These are phyloP conservation scores for Orchesella cincta DNA, from an alignment of 1,140 invertebrate species.

Conservation along the genomic window DNA sequence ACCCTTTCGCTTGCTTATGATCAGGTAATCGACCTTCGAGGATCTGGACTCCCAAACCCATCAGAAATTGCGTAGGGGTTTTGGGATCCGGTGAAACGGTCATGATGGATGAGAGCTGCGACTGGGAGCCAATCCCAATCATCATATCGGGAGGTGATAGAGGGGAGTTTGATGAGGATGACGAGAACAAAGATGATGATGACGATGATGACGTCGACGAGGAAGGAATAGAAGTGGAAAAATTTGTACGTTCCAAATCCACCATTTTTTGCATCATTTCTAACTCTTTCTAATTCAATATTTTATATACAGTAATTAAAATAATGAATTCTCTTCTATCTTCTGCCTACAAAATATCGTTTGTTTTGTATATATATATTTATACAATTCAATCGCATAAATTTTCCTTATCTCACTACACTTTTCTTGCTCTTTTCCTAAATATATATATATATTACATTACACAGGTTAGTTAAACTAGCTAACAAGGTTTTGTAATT, in stretches of 20 bases:
- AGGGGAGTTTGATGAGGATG: background rate
- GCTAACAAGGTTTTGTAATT: no score
- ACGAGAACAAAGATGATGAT: background rate
- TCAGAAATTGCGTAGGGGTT: background rate
- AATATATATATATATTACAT: no score
- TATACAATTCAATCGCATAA: no score
- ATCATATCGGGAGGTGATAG: background rate
- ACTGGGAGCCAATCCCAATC: slow-evolving; percentile 2
- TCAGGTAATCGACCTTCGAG: slow-evolving; percentile 12
- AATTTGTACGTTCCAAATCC: background rate
- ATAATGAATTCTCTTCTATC: background rate
- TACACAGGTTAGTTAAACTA: no score
- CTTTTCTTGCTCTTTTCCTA: no score
- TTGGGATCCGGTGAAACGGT: slow-evolving; percentile 13
- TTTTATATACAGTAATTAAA: background rate
- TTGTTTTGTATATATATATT: no score
- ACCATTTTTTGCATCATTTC: slow-evolving; percentile 23
- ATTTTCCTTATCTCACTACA: no score
- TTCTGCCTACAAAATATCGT: background rate
- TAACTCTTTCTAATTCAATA: no score
- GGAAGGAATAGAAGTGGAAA: background rate
- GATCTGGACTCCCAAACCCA: slow-evolving; percentile 11
- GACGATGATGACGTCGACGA: background rate
- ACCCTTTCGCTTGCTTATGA: slow-evolving; percentile 20
- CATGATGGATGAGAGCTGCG: background rate